A percentile compares a stretch with the other conserved stretches of the same genome.
These are phyloP conservation scores for Alexandromys fortis DNA, from an alignment of 2,113 vertebrate species.

Conservation along the genomic window DNA sequence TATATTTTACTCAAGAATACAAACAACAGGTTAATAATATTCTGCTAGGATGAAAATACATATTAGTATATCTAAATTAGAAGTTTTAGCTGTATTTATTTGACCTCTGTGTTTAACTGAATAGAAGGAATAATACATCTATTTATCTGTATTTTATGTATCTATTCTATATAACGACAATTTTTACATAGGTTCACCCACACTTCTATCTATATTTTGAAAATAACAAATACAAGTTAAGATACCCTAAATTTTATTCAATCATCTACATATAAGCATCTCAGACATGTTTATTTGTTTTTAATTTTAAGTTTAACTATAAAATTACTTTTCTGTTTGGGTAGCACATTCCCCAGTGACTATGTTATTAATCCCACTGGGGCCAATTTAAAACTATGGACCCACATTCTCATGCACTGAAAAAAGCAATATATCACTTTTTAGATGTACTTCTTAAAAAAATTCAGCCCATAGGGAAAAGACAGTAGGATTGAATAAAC, in stretches of 20 bases:
- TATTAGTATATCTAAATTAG: not conserved
- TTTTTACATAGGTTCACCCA: not conserved
- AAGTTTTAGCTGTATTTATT: not conserved
- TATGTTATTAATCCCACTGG: conserved; percentile 68
- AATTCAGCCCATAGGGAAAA: conserved; percentile 31
- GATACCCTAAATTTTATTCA: not conserved
- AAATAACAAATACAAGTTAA: conserved; percentile 9
- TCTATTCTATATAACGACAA: not conserved
- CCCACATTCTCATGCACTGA: not conserved
- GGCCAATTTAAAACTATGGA: conserved; percentile 68
- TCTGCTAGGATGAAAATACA: not conserved
- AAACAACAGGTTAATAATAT: not conserved
- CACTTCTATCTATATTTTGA: not conserved
- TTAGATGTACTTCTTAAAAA: conserved; percentile 7
- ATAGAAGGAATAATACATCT: not conserved
- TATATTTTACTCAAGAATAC: not conserved
- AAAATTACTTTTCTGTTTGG: conserved; percentile 28
- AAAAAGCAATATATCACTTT: conserved; percentile 18
- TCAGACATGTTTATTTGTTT: not conserved
- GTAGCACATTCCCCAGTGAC: conserved; percentile 18
- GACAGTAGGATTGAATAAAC: not conserved
- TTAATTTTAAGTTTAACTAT: conserved; percentile 14
- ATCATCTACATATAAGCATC: not conserved
- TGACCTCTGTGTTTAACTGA: not conserved
- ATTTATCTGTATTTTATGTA: not conserved